Conservation (phyloP, 2,113 vertebrate genomes). For the Meles meles region DNA sequence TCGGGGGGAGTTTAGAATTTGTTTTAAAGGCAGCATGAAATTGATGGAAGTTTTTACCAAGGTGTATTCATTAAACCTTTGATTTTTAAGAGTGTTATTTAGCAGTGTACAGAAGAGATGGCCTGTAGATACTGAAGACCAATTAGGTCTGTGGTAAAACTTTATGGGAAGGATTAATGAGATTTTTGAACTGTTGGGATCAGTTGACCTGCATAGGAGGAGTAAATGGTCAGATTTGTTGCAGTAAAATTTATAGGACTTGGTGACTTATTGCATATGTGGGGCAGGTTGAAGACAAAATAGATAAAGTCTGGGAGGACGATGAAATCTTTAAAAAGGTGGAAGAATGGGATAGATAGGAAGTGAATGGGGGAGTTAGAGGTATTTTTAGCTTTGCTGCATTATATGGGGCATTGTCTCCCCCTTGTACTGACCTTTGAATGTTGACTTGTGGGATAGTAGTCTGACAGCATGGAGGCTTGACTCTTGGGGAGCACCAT, state of each 20-base stretch:
- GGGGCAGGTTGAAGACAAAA: not conserved
- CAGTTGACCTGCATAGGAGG: not conserved
- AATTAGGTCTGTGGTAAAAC: not conserved
- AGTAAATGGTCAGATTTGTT: not conserved
- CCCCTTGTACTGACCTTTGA: not conserved
- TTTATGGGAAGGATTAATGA: not conserved
- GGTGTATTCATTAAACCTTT: not conserved
- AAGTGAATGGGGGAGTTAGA: not conserved
- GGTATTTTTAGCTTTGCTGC: not conserved
- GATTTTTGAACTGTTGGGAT: not conserved
- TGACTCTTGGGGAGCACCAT: not conserved
- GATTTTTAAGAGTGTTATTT: not conserved
- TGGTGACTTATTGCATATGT: not conserved
- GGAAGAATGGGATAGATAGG: not conserved
- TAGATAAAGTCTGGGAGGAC: not conserved
- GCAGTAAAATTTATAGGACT: not conserved
- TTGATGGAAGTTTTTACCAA: not conserved
- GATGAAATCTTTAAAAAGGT: not conserved
- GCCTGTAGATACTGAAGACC: not conserved
- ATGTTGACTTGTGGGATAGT: not conserved
- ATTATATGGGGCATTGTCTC: not conserved
- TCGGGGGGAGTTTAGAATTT: not conserved
- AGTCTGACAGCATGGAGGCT: not conserved
- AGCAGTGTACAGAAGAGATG: not conserved
- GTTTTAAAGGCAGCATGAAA: not conserved